These are phyloP conservation scores for Clitarchus hookeri DNA, from an alignment of 2,888 invertebrate genomes.

Conservation along the genomic window DNA sequence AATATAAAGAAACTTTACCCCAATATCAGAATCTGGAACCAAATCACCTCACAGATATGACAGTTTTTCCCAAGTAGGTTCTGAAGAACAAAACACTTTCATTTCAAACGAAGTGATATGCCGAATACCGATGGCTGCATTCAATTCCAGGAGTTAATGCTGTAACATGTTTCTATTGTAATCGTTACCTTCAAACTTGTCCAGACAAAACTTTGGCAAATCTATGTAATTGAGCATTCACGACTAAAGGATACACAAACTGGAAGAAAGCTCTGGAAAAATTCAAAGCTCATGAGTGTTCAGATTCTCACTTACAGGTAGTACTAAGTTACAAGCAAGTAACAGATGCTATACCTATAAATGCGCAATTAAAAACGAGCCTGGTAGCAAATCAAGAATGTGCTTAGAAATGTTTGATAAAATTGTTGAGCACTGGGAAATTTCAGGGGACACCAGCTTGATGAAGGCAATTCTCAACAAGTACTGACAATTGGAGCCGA, in stretches of 20 bases:
- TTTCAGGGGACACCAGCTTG: too few relatives aligned
- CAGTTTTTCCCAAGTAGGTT: background rate
- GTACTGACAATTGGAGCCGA: background rate
- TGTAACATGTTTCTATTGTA: background rate
- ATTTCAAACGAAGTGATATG: background rate
- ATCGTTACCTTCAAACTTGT: background rate
- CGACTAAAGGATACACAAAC: background rate
- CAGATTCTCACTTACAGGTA: background rate
- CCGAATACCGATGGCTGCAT: background rate
- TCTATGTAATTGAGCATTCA: background rate
- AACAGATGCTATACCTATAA: background rate
- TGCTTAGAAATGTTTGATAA: background rate
- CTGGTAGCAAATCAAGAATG: background rate
- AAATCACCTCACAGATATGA: background rate
- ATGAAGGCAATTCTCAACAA: too few relatives aligned
- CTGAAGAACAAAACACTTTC: background rate
- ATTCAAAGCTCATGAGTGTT: background rate
- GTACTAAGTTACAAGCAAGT: background rate
- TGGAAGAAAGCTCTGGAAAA: background rate
- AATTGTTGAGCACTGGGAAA: background rate
- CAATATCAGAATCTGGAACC: background rate
- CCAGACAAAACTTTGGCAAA: background rate
- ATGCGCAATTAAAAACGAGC: background rate
- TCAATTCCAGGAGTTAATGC: background rate
- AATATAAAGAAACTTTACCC: background rate